phyloP scores from a whole-genome alignment of 1,140 invertebrate genomes.

The Meloidogyne chitwoodi region DNA sequence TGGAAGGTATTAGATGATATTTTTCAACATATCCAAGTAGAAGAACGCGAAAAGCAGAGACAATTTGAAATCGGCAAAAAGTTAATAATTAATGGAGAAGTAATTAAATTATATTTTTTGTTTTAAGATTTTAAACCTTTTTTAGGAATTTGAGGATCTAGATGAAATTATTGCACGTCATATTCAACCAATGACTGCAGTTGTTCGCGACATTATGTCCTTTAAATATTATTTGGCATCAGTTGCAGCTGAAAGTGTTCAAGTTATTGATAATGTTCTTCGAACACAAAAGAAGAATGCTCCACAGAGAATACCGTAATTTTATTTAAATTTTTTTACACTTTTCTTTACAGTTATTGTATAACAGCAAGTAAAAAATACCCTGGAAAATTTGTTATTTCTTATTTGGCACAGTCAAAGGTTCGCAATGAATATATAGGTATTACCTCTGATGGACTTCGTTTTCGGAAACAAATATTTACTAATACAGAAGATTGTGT shows the following conservation, averaged over 20 bases:
- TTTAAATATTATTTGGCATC: slow-evolving; percentile 77
- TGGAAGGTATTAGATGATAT: slow-evolving; percentile 95
- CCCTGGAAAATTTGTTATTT: slow-evolving; percentile 89
- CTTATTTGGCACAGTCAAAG: slow-evolving; percentile 79
- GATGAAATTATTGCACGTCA: slow-evolving; percentile 97
- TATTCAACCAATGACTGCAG: slow-evolving; percentile 88
- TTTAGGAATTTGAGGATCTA: slow-evolving; percentile 85
- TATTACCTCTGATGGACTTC: slow-evolving; percentile 83
- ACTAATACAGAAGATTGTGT: slow-evolving; percentile 77
- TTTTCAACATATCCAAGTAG: slow-evolving; percentile 89
- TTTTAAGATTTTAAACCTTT: slow-evolving; percentile 8
- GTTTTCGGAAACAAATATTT: slow-evolving; percentile 82
- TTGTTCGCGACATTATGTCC: slow-evolving; percentile 79
- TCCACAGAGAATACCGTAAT: slow-evolving; percentile 83
- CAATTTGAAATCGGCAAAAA: slow-evolving; percentile 85
- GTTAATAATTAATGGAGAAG: slow-evolving; percentile 72
- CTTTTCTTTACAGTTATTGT: slow-evolving; percentile 45
- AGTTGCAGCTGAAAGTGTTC: slow-evolving; percentile 61
- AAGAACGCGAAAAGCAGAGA: slow-evolving; percentile 93
- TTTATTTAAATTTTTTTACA: slow-evolving; percentile 53
- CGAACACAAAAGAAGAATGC: slow-evolving; percentile 80
- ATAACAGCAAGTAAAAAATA: slow-evolving; percentile 68
- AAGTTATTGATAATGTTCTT: slow-evolving; percentile 80
- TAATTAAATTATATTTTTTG: slow-evolving; percentile 15
- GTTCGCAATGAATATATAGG: slow-evolving; percentile 85